A percentile compares a stretch with the other conserved stretches of the same genome.
Evolutionary conservation across 2,113 vertebrate species (phyloP).

Genomic region (Corvus hawaiiensis): DNA sequence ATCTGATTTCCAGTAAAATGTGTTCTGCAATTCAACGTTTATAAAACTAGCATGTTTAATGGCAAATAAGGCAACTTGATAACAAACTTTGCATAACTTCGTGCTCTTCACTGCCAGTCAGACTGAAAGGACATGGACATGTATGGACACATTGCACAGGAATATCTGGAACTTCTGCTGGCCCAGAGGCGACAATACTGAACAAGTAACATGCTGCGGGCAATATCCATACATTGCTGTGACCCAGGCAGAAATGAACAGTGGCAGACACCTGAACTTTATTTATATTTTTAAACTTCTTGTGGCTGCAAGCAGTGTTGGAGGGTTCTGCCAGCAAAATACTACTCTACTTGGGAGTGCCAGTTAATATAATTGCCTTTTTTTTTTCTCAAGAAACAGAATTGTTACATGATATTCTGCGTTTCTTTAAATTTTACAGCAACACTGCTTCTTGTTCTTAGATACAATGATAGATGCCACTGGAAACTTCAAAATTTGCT

Average conservation of each 20-base stretch:
- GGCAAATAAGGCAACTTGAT: neutral
- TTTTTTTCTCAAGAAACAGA: neutral
- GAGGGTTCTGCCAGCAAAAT: neutral
- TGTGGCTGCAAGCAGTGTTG: neutral
- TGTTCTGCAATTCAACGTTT: neutral
- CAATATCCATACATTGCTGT: neutral
- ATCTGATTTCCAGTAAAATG: neutral
- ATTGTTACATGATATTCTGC: neutral
- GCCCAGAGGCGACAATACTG: conserved; percentile 18
- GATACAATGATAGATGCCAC: neutral
- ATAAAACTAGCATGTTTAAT: neutral
- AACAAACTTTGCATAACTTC: neutral
- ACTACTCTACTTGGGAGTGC: neutral
- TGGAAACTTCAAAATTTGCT: neutral
- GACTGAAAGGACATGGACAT: neutral
- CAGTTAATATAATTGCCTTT: neutral
- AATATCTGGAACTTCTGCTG: neutral
- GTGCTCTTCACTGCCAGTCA: neutral
- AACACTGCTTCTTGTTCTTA: neutral
- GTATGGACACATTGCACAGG: neutral
- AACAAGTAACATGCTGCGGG: neutral
- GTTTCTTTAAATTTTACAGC: neutral
- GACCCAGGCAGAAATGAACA: neutral
- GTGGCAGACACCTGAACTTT: neutral
- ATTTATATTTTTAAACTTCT: conserved; percentile 3